A percentile compares a stretch with the other conserved stretches of the same genome.
Conservation (phyloP, 2,797 vertebrate species). For the Pteronotus mesoamericanus region DNA sequence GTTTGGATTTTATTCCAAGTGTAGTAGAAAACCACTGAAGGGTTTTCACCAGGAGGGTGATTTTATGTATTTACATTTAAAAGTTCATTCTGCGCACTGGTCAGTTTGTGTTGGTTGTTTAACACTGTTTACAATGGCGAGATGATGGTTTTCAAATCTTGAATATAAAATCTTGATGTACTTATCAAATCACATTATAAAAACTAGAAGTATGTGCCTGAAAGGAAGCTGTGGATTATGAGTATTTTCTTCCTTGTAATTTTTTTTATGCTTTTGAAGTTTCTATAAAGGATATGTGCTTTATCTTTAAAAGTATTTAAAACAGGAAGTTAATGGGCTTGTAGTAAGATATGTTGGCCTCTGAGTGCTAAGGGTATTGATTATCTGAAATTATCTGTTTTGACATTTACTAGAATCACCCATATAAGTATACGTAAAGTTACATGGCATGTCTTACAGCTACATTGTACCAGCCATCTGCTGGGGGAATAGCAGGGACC, state of each 20-base stretch:
- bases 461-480: not conserved
- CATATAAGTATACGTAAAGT: not conserved
- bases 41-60: not conserved
- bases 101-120: not conserved
- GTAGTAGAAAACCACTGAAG: not conserved
- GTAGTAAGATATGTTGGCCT: not conserved
- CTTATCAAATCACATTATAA: not conserved
- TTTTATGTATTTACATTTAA: not conserved
- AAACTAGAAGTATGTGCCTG: not conserved
- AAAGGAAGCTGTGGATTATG: not conserved
- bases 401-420: not conserved
- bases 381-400: not conserved
- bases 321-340: not conserved
- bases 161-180: constrained; percentile 16
- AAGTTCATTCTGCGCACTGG: not conserved
- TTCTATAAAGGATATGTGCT: not conserved
- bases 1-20: not conserved
- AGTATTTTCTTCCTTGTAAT: not conserved
- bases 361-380: not conserved
- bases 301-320: constrained; percentile 16
- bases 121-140: not conserved
- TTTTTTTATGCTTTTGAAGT: constrained; percentile 24
- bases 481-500: not conserved
- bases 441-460: not conserved
- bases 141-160: not conserved